Conservation (phyloP, 2,113 vertebrate genomes). For the Takifugu bimaculatus region DNA sequence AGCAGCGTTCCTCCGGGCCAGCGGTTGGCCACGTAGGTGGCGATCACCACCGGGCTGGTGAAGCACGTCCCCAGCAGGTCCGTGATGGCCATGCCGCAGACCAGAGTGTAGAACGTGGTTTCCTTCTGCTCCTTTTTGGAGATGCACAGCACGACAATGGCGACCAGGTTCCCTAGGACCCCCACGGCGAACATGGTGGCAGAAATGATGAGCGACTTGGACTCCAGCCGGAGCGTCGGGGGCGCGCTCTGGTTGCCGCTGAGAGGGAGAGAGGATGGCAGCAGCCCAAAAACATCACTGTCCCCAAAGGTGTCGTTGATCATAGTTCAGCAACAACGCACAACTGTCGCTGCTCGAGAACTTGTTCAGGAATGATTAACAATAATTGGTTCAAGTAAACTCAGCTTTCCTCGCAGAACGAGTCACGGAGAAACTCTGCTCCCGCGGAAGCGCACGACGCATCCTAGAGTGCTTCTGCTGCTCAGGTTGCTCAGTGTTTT, state of each 20-base stretch:
- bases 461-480: neutral
- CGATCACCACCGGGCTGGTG: constrained; percentile 81
- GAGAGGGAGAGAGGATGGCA: constrained; percentile 24
- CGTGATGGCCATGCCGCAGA: constrained; percentile 80
- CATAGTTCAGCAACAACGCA: constrained; percentile 17
- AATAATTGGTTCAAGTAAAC: neutral
- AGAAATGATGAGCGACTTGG: constrained; percentile 70
- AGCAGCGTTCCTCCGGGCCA: constrained; percentile 76
- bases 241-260: constrained; percentile 45
- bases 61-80: constrained; percentile 79
- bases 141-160: constrained; percentile 75
- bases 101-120: constrained; percentile 79
- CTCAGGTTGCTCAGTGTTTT: neutral
- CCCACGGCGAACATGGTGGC: constrained; percentile 78
- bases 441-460: neutral
- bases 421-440: neutral
- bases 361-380: neutral
- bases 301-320: constrained; percentile 57
- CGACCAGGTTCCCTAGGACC: constrained; percentile 77
- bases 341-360: neutral
- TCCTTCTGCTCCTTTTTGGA: constrained; percentile 80
- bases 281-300: constrained; percentile 55
- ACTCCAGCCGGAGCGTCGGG: constrained; percentile 65
- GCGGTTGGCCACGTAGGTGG: constrained; percentile 69
- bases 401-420: neutral